Percentiles rank a stretch among this genome's conserved stretches.
These are phyloP conservation scores for Brachirus orientalis DNA, from an alignment of 2,113 vertebrate species.

Conservation along the genomic window DNA sequence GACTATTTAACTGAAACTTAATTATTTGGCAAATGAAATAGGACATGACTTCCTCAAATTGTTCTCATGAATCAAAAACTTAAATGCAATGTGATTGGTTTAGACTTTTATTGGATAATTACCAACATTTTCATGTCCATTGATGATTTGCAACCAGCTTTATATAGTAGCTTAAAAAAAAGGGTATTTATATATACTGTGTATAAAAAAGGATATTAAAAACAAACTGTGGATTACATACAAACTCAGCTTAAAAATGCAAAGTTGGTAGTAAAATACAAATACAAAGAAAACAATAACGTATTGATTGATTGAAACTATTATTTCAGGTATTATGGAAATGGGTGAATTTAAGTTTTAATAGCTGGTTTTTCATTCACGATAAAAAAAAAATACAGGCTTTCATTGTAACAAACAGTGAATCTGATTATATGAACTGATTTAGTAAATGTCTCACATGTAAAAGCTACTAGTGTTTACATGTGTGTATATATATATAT, in stretches of 20 bases:
- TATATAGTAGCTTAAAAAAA: conserved; percentile 3
- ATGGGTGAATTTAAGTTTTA: neutral
- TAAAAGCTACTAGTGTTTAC: neutral
- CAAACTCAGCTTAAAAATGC: neutral
- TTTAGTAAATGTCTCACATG: neutral
- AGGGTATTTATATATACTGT: no score
- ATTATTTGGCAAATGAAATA: no score
- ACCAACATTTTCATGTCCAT: neutral
- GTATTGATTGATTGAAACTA: conserved; percentile 6
- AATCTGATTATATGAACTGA: neutral
- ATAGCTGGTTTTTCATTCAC: no score
- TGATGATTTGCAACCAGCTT: conserved; percentile 34
- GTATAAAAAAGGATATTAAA: neutral
- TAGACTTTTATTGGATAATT: conserved; percentile 46
- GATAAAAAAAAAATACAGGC: no score
- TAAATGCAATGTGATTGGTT: neutral
- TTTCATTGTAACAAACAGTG: neutral
- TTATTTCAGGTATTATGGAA: neutral
- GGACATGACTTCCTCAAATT: no score
- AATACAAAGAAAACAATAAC: neutral
- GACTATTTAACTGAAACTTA: no score
- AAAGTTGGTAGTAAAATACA: conserved; percentile 2
- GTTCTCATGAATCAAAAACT: neutral
- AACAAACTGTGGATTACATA: neutral
- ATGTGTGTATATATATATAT: neutral